Conservation (phyloP, 2,888 invertebrate genomes). For the Hypomecis atomaria region DNA sequence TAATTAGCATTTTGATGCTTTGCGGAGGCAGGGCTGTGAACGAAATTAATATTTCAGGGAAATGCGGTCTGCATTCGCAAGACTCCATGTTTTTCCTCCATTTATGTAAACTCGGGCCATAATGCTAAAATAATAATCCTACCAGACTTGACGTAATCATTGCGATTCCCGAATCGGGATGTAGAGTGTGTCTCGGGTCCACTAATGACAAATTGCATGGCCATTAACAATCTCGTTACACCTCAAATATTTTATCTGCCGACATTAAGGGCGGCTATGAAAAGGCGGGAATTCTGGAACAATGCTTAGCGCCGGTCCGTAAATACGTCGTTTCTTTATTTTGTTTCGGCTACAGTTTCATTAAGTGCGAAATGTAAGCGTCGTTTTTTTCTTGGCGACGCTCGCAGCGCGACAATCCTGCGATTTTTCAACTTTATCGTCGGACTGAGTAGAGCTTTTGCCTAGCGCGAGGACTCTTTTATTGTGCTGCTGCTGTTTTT, state of each 20-base stretch:
- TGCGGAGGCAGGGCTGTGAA: constrained; percentile 31
- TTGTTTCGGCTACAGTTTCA: constrained; percentile 81
- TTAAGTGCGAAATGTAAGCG: constrained; percentile 81
- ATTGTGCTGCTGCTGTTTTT: constrained; percentile 12
- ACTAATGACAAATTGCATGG: constrained; percentile 49
- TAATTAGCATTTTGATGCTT: constrained; percentile 43
- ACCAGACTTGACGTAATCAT: constrained; percentile 29
- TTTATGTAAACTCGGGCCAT: constrained; percentile 1
- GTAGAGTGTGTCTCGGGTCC: constrained; percentile 17
- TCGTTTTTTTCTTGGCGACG: constrained; percentile 75
- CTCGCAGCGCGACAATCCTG: constrained; percentile 70
- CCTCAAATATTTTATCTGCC: constrained; percentile 63
- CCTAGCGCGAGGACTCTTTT: constrained; percentile 17
- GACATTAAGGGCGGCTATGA: constrained; percentile 64
- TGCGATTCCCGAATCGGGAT: constrained; percentile 18
- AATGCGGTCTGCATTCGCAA: constrained; percentile 31
- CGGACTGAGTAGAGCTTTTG: constrained; percentile 57
- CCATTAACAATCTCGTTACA: constrained; percentile 50
- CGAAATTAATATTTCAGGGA: constrained; percentile 32
- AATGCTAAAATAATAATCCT: constrained; percentile 2
- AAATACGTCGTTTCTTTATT: constrained; percentile 77
- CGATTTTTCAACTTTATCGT: constrained; percentile 82
- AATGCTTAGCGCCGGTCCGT: constrained; percentile 70
- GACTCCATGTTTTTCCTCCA: constrained; percentile 27
- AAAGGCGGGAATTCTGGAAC: constrained; percentile 66